Conservation (phyloP, 2,113 vertebrate genomes). For the Pavo muticus region DNA sequence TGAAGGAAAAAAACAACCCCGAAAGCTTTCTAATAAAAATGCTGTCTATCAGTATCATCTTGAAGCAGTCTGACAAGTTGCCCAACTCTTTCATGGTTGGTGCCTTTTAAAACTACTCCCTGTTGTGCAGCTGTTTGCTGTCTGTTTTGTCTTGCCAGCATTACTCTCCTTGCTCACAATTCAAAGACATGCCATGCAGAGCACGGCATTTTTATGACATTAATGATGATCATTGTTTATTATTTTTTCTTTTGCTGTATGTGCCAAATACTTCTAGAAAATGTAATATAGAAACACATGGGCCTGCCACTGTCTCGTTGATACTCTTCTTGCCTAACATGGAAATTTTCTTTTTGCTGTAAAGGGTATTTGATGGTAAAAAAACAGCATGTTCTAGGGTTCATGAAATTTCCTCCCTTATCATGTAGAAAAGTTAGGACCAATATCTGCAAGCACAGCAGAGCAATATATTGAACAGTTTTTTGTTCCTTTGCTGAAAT, state of each 20-base stretch:
- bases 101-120: constrained; percentile 75
- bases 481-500: not conserved
- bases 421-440: not conserved
- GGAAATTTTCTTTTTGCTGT: not conserved
- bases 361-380: not conserved
- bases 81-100: constrained; percentile 38
- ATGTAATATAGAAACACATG: not conserved
- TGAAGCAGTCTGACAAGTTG: not conserved
- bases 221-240: not conserved
- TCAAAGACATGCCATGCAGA: constrained; percentile 58
- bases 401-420: not conserved
- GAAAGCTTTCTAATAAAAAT: constrained; percentile 55
- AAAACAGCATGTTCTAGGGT: not conserved
- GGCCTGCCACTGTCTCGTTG: not conserved
- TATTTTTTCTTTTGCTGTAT: not conserved
- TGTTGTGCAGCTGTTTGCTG: constrained; percentile 59
- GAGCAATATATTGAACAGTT: not conserved
- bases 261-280: not conserved
- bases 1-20: constrained; percentile 39
- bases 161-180: constrained; percentile 17
- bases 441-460: not conserved
- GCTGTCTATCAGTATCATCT: not conserved
- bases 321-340: not conserved
- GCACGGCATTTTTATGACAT: constrained; percentile 9
- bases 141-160: constrained; percentile 71